Base-by-base conservation (phyloP, 1,140 invertebrate genomes). In the Aphelinus atriplicis region DNA sequence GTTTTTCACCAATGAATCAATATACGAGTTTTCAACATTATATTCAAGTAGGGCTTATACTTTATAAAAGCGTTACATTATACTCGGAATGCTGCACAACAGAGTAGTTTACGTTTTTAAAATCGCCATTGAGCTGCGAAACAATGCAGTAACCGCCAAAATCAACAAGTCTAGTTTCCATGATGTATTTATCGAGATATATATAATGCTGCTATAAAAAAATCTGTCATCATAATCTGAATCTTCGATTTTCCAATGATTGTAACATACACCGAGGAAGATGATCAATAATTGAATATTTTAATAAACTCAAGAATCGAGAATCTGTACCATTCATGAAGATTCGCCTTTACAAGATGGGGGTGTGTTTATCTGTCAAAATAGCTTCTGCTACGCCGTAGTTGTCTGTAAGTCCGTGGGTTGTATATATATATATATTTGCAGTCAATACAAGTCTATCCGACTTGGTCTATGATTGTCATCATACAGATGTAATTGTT, bases 61-160 rank as follows among this genome's bases (percentile, higher is more conserved):
- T 26, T 26, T 26, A 26, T 26, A 26, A 26, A 26, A 26, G 26
- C 26, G 26, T 26, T 26, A 26, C 26, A 26, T 26, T 26, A 26
- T 26, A 26, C 26, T 26, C 26, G 26, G 26, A 26, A 26, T 26
- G 26, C 26, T 26, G 26, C 26, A 26, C 26, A n/a, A 42, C 3
- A 67, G 43, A 10, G 1, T 42, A 58, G 57, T 62, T 68, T 75
- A 69, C 45, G 45, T 63, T 74, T 74, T 75, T 53, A 61, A 74
- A 75, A 69, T 75, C 73, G 58, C 73, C 64, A 68, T 75, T 63
- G 3, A 69, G 60, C 73, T 50, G 51, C 4, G 65, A 42, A 64
- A 48, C 48, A 9, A 3, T 68, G 42, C 3, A 69, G 26, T 75
- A 75, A 75, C 73, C 73, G 73, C 73, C 73, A 75, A 75, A 75